Evolutionary conservation across 2,797 vertebrate genomes (phyloP).

Genomic region (Lates japonicus): DNA sequence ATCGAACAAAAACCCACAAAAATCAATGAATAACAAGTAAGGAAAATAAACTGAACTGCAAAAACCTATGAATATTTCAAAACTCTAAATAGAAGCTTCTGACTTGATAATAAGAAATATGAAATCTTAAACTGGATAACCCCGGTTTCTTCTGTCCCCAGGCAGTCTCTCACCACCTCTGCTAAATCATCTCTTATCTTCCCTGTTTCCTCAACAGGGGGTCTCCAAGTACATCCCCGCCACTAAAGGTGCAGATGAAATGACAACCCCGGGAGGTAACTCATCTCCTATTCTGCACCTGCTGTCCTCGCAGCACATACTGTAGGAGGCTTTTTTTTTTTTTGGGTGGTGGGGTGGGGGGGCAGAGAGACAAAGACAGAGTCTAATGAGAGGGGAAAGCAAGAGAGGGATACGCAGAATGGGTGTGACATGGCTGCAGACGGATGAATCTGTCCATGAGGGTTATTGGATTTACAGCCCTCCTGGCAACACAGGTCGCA

Average conservation of each 20-base stretch:
- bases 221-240: conserved; percentile 39
- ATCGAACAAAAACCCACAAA: conserved; percentile 6
- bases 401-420: conserved; percentile 32
- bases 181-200: conserved; percentile 48
- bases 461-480: conserved; percentile 64
- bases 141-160: conserved; percentile 5
- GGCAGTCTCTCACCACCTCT: conserved; percentile 35
- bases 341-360: not conserved
- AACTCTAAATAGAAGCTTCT: conserved; percentile 18
- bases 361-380: conserved; percentile 16
- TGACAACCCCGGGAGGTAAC: conserved; percentile 63
- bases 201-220: conserved; percentile 36
- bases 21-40: conserved; percentile 21
- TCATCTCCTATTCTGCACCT: conserved; percentile 78
- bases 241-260: conserved; percentile 70
- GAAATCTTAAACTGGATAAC: conserved; percentile 31
- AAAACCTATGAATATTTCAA: conserved; percentile 45
- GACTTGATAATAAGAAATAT: conserved; percentile 18
- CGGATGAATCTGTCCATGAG: conserved; percentile 47
- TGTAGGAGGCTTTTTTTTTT: not conserved
- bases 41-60: conserved; percentile 10
- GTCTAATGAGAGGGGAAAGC: conserved; percentile 29
- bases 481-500: conserved; percentile 50
- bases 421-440: conserved; percentile 54
- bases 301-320: conserved; percentile 48